Evolutionary conservation across 2,113 vertebrate species (phyloP), one percentile per base, ranked within the genome.

Genomic region (Campylorhamphus procurvoides): DNA sequence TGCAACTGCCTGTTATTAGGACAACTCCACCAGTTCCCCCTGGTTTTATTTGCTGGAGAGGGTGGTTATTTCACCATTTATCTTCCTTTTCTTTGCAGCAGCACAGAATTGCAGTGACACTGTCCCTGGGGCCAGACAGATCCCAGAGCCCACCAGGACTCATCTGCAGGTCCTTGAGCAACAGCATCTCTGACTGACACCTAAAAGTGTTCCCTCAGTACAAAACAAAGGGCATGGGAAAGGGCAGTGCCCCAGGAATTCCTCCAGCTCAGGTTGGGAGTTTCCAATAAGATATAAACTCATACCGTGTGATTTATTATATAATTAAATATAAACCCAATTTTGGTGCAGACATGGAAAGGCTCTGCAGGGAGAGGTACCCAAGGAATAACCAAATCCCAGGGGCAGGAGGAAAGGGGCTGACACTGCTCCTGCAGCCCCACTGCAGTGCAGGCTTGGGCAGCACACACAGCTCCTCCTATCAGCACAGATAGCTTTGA

Each of bases 401-500:
- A 88, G 44, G 53, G 33, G 44, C 82, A 72, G 82, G 6, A 18
- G 81, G 72, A 25, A 79, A 19, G 12, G 60, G 46, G 68, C 81
- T 52, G 88, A 63, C 87, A 24, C 4, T 2, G 77, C 15, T 42
- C 78, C 17, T 69, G 89, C 94, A 92, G 90, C 94, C 76, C 68
- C 72, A 56, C 66, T 74, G 46, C 84, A 24, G 59, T 29, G 93
- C 80, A 79, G 80, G 90, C 91, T 94, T 72, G 95, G 94, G 97
- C 96, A 96, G 86, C 77, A 68, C 87, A 93, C 62, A 31, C 80
- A 75, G 94, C 18, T 39, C n/a, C 89, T 87, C 85, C 96, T 96
- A 97, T 96, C 97, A 93, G 95, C 59, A 91, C 6, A 64, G 93
- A 87, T 52, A 83, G 72, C 93, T 97, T 59, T 97, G 96, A 96